Base-by-base conservation (phyloP, 2,888 invertebrate species). In the Leucophora obtusa region DNA sequence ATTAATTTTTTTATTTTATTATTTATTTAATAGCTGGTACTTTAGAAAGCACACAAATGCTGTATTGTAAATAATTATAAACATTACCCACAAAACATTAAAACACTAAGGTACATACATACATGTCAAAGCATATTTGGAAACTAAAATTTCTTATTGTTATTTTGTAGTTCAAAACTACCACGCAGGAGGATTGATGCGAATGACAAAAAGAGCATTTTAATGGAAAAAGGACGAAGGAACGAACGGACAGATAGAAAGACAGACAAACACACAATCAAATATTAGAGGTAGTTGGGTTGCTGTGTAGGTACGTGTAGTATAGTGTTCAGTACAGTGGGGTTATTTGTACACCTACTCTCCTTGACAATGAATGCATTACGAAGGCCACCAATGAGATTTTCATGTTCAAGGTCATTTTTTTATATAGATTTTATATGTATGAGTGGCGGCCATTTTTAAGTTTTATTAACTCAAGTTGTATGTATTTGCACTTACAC, bases 391-490 rank as follows among this genome's bases (percentile, higher is more conserved):
- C 87, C 87, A 87, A 87, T 86, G 83, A 84, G 79, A 63, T 79
- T 21, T 81, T 82, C 73, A 81, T 75, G 78, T 83, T 88, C 88
- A 87, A 88, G 87, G 87, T 87, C 87, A 85, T 18, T 77, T 35
- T 28, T 28, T 6, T 28, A 21, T 28, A 28, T 7, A 28, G 3
- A 60, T 73, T 56, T 38, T 38, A 28, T 24, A 43, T 78, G 53
- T 6, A 59, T 18, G 51, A 66, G 18, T 60, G 68, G 76, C 76
- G 71, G 80, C 80, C 80, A 72, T 76, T 54, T 74, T 62, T 73
- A 60, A 21, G 65, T 71, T 54, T 50, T 38, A 66, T 74, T 53
- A 53, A 65, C 33, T 28, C 14, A 50, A 63, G 33, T 63, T 38
- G 14, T 47, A 53, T 60, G 21, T 43, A 60, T 15, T 62, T 14